These are phyloP conservation scores for Sciurus carolinensis DNA, from an alignment of 2,797 vertebrate genomes.

Conservation along the genomic window DNA sequence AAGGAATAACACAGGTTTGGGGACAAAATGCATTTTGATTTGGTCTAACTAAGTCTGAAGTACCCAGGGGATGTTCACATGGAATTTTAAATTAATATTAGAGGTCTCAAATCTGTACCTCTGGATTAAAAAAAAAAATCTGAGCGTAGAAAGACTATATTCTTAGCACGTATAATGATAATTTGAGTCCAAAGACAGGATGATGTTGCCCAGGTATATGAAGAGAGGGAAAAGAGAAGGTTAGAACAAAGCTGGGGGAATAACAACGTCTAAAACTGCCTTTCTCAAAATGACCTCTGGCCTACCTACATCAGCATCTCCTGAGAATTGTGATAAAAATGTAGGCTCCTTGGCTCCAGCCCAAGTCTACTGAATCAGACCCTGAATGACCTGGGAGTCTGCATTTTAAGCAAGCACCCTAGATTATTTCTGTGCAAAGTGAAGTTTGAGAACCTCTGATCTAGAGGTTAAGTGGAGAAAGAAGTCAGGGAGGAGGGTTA, in stretches of 20 bases:
- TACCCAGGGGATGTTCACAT: not conserved
- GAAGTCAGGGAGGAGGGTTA: not conserved
- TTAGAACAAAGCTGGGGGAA: not conserved
- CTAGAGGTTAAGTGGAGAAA: not conserved
- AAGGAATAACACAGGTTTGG: not conserved
- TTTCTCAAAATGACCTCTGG: not conserved
- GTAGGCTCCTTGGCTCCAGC: not conserved
- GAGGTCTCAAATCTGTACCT: not conserved
- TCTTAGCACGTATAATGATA: not conserved
- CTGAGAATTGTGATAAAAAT: not conserved
- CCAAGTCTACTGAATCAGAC: not conserved
- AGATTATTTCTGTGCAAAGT: conserved; percentile 35
- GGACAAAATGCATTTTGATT: not conserved
- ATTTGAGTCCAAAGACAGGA: conserved; percentile 7
- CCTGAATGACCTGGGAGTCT: not conserved
- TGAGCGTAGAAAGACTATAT: not conserved
- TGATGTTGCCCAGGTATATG: not conserved
- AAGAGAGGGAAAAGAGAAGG: not conserved
- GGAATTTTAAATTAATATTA: not conserved
- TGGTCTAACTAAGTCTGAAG: not conserved
- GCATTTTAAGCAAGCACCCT: not conserved
- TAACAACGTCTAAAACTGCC: not conserved
- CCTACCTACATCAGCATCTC: not conserved
- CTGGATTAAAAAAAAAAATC: not conserved
- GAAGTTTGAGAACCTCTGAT: conserved; percentile 20